A percentile compares a stretch with the other conserved stretches of the same genome.
phyloP scores from a whole-genome alignment of 2,797 vertebrate genomes.

The Eospalax fontanierii region DNA sequence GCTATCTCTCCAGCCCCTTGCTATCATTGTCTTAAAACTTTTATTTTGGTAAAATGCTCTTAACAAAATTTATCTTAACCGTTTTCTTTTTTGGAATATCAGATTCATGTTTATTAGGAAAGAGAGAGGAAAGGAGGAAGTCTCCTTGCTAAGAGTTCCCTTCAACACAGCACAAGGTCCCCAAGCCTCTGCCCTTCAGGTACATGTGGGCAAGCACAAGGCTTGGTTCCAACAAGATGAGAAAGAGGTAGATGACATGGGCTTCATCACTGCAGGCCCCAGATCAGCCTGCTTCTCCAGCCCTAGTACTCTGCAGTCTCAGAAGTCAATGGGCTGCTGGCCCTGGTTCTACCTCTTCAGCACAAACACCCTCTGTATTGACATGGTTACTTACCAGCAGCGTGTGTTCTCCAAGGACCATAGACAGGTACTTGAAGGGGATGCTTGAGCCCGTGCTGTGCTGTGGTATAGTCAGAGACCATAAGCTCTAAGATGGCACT shows the following conservation, averaged over 20 bases:
- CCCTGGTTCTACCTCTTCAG: conserved; percentile 95
- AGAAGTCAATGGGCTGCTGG: conserved; percentile 92
- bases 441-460: conserved; percentile 87
- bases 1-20: no score
- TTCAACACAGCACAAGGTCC: not conserved
- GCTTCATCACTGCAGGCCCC: not conserved
- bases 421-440: conserved; percentile 94
- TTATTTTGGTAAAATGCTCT: not conserved
- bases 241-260: not conserved
- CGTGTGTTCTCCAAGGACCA: conserved; percentile 95
- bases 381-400: conserved; percentile 94
- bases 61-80: not conserved
- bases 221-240: conserved; percentile 5
- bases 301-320: conserved; percentile 68
- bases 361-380: conserved; percentile 95
- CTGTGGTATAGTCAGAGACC: conserved; percentile 90
- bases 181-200: not conserved
- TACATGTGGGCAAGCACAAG: not conserved
- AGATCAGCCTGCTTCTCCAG: not conserved
- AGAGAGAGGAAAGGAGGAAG: not conserved
- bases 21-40: not conserved
- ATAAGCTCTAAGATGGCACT: conserved; percentile 94
- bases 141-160: not conserved
- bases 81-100: not conserved
- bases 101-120: conserved; percentile 70